Conservation (phyloP, 2,113 vertebrate species). For the Gobio gobio region DNA sequence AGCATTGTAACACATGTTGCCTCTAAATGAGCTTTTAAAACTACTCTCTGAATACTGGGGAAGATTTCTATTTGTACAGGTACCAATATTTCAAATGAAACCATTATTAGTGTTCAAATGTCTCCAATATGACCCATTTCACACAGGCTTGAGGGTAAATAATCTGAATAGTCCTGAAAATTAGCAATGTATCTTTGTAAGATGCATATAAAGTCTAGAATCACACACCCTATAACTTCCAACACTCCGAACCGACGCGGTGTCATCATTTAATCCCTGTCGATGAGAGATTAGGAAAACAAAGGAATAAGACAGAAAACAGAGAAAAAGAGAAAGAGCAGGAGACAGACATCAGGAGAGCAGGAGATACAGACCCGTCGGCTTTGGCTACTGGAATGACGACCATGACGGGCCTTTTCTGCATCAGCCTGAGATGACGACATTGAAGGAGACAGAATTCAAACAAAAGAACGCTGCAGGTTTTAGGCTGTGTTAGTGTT, state of each 20-base stretch:
- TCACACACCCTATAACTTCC: constrained; percentile 81
- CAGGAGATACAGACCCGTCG: constrained; percentile 86
- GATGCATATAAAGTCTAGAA: constrained; percentile 10
- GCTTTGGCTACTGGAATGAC: constrained; percentile 77
- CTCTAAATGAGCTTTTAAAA: not conserved
- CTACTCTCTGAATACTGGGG: not conserved
- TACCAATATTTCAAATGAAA: not conserved
- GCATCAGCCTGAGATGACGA: constrained; percentile 86
- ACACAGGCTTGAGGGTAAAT: not conserved
- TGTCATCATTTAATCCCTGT: constrained; percentile 77
- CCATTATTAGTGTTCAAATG: not conserved
- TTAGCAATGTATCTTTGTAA: not conserved
- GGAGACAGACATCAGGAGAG: constrained; percentile 39
- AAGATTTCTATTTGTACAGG: not conserved
- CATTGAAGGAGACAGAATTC: constrained; percentile 53
- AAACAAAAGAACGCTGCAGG: not conserved
- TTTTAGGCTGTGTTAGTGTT: not conserved
- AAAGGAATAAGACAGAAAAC: constrained; percentile 51
- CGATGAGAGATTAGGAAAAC: constrained; percentile 66
- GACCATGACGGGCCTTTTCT: constrained; percentile 86
- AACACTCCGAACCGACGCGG: constrained; percentile 71
- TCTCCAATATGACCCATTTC: not conserved
- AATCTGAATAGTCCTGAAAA: not conserved
- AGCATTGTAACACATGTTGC: not conserved
- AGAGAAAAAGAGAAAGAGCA: not conserved